Base-by-base conservation (phyloP, 23 tunicate species). In the Trididemnum clinides region DNA sequence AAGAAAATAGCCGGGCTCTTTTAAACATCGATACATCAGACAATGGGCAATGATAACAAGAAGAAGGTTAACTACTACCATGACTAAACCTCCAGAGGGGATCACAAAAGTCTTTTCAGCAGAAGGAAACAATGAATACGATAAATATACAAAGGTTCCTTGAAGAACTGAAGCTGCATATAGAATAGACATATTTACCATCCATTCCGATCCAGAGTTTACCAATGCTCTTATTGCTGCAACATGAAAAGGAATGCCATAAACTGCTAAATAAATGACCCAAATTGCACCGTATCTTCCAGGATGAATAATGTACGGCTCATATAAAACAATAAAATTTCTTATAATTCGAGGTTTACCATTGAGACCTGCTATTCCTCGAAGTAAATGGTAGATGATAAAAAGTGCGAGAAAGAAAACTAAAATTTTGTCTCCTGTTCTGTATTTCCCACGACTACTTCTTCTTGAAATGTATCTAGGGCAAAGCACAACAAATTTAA, bases 301-400 rank as follows among this genome's bases (percentile, higher is more conserved):
- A 39, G 91, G 86, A 25, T 92, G 91, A 12, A 69, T 5, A 18
- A 92, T 75, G 44, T 87, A 83, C 0, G 97, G 97, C 71, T 92
- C 97, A 69, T 87, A 82, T 1, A 49, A 33, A 1, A 29, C 27
- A n/a, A 83, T 81, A 57, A 87, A 92, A 2, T 83, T 39, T 28
- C 39, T 49, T 5, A 86, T 39, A 3, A 87, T 7, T 5, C 82
- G 82, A 1, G 59, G 32, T 5, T 64, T 57, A 0, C 88, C 77
- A 1, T 85, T 86, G n/a, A 92, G 36, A n/a, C 74, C 91, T 31
- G 83, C 97, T 12, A 92, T 63, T 1, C 90, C 97, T 1, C 91
- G 85, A 38, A 92, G 29, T 1, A 77, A 57, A 20, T 69, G 77
- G 50, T 87, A 74, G 28, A 82, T 33, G 33, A 63, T 37, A 26